A percentile compares a stretch with the other conserved stretches of the same genome.
Conservation (phyloP, 2,797 vertebrate species). For the Notamacropus eugenii region DNA sequence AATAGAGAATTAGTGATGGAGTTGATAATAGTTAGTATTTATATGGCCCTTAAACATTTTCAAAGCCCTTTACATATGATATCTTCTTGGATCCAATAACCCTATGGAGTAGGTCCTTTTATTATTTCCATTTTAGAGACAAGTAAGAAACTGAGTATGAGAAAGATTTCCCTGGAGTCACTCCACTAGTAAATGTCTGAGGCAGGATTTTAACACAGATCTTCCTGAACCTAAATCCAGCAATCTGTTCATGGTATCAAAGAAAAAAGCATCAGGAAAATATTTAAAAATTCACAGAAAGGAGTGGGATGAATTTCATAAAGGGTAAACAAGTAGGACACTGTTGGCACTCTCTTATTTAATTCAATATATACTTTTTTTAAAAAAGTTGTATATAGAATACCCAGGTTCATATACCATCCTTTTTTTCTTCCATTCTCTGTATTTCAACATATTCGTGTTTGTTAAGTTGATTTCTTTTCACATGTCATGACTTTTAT, state of each 20-base stretch:
- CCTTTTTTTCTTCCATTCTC: too few relatives aligned
- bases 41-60: background rate
- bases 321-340: too few relatives aligned
- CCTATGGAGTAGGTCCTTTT: background rate
- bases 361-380: too few relatives aligned
- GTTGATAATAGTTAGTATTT: background rate
- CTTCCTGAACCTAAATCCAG: background rate
- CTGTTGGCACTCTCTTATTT: too few relatives aligned
- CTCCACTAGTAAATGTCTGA: too few relatives aligned
- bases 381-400: too few relatives aligned
- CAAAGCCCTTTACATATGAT: background rate
- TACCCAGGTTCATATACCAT: too few relatives aligned
- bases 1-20: background rate
- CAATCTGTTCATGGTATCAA: background rate
- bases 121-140: background rate
- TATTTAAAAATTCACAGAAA: background rate
- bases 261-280: background rate
- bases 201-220: too few relatives aligned
- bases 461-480: too few relatives aligned
- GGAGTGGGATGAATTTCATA: too few relatives aligned
- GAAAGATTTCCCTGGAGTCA: background rate
- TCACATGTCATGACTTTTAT: conserved; percentile 69
- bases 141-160: background rate
- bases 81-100: background rate
- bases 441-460: too few relatives aligned